Conservation (phyloP, 2,113 vertebrate genomes). For the Mugil cephalus region DNA sequence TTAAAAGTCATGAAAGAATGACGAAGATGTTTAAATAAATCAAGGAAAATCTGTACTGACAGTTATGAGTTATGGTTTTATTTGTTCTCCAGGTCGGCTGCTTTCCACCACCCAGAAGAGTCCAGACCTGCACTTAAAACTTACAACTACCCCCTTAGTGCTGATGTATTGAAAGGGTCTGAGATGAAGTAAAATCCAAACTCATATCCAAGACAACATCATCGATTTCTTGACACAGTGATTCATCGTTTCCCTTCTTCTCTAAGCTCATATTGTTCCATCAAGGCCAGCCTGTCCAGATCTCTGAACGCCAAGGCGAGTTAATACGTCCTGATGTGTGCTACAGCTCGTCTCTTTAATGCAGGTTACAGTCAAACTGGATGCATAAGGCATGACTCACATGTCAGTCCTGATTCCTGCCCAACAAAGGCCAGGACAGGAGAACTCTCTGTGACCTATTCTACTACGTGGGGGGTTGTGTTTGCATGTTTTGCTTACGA, state of each 20-base stretch:
- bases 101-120: constrained; percentile 9
- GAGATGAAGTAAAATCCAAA: constrained; percentile 57
- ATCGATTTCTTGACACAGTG: constrained; percentile 45
- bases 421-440: background rate
- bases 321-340: constrained; percentile 48
- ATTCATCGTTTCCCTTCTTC: constrained; percentile 21
- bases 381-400: constrained; percentile 54
- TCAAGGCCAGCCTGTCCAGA: constrained; percentile 22
- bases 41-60: constrained; percentile 3
- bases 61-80: constrained; percentile 17
- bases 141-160: constrained; percentile 36
- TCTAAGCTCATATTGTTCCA: constrained; percentile 7
- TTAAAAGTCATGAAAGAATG: constrained; percentile 18
- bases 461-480: constrained; percentile 8
- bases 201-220: constrained; percentile 3
- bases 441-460: constrained; percentile 38
- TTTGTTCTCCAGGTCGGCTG: background rate
- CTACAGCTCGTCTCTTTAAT: constrained; percentile 43
- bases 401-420: constrained; percentile 48
- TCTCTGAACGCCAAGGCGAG: constrained; percentile 14
- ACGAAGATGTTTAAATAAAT: constrained; percentile 10
- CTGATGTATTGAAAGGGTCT: constrained; percentile 73
- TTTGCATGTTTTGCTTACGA: constrained; percentile 10
- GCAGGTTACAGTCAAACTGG: constrained; percentile 51
- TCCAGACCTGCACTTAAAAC: constrained; percentile 1